Conservation (phyloP, 2,888 invertebrate species). For the Holacanthella duospinosa region DNA sequence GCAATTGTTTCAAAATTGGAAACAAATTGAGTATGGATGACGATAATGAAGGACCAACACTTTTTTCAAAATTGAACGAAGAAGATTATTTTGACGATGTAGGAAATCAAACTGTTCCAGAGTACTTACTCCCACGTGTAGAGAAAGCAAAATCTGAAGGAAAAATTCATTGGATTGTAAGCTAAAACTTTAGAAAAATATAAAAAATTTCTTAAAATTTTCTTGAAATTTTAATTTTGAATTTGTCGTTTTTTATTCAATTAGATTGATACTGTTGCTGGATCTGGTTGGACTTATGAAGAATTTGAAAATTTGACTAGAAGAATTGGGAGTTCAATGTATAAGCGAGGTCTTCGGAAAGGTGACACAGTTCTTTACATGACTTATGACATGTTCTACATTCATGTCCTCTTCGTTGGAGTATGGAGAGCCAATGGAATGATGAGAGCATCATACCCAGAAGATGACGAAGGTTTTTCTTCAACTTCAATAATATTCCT, state of each 20-base stretch:
- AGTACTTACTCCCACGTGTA: neutral
- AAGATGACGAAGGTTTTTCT: conserved; percentile 12
- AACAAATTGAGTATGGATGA: too few species aligned
- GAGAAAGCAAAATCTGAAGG: neutral
- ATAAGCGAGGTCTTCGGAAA: conserved; percentile 10
- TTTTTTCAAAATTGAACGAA: neutral
- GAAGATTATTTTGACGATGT: neutral
- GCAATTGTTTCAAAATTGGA: too few species aligned
- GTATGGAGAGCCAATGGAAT: conserved; percentile 19
- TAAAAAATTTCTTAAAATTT: neutral
- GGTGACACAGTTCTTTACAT: conserved; percentile 15
- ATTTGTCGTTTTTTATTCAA: neutral
- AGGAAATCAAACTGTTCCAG: neutral
- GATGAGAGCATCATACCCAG: conserved; percentile 15
- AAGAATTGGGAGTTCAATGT: conserved; percentile 13
- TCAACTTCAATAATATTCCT: neutral
- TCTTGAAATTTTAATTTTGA: neutral
- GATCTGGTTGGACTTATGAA: neutral
- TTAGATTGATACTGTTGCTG: conserved; percentile 14
- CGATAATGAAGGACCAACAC: too few species aligned
- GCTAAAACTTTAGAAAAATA: neutral
- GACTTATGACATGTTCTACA: conserved; percentile 7
- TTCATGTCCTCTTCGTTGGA: conserved; percentile 14
- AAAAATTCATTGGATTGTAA: neutral
- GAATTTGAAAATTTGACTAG: conserved; percentile 8